Conservation (phyloP, 2,113 vertebrate genomes). For the Amblyornis subalaris region DNA sequence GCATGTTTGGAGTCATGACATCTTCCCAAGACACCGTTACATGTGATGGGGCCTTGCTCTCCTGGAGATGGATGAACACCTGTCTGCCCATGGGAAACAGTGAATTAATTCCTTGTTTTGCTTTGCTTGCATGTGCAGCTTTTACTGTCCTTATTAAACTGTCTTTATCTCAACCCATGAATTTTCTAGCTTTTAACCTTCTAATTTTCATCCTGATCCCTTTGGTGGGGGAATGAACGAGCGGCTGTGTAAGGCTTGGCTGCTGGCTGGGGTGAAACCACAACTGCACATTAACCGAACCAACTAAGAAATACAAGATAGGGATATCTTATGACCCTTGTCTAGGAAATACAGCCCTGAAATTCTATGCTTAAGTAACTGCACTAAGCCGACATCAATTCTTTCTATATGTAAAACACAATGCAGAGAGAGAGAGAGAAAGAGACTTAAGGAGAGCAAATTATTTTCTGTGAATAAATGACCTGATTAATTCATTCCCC, state of each 20-base stretch:
- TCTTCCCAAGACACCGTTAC: neutral
- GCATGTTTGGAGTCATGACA: rapidly evolving
- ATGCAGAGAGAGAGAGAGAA: neutral
- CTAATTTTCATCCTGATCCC: neutral
- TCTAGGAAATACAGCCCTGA: neutral
- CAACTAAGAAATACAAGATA: neutral
- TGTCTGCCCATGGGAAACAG: neutral
- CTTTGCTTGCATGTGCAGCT: neutral
- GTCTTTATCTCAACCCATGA: neutral
- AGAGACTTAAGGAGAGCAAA: neutral
- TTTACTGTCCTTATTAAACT: neutral
- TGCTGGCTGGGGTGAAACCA: neutral
- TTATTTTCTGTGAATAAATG: neutral
- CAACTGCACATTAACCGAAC: neutral
- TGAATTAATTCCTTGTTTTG: neutral
- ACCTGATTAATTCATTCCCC: neutral
- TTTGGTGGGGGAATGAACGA: rapidly evolving
- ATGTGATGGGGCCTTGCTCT: neutral
- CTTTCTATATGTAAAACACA: neutral
- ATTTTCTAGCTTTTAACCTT: neutral
- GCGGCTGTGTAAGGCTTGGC: neutral
- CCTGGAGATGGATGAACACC: neutral
- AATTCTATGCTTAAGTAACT: neutral
- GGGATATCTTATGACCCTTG: neutral
- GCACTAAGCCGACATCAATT: neutral